Percentiles rank a stretch among this genome's conserved stretches.
Conservation (phyloP, 2,113 vertebrate genomes). For the Lipophrys pholis region DNA sequence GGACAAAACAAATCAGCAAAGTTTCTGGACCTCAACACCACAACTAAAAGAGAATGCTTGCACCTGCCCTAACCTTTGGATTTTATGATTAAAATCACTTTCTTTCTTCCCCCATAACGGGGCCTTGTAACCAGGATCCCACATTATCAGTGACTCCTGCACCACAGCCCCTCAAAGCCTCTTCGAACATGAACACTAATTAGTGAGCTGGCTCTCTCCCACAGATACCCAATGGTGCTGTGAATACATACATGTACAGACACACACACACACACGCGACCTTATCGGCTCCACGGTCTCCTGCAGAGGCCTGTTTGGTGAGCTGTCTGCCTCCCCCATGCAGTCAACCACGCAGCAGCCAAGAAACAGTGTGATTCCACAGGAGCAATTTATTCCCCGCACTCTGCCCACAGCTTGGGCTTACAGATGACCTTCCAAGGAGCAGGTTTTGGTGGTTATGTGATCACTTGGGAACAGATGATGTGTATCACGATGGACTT, state of each 20-base stretch:
- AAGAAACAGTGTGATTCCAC: conserved; percentile 44
- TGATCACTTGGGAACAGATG: conserved; percentile 70
- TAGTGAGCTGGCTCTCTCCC: conserved; percentile 54
- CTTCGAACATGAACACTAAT: conserved; percentile 28
- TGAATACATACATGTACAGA: conserved; percentile 26
- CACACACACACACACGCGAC: conserved; percentile 14
- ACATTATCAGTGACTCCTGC: no score
- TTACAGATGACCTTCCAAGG: conserved; percentile 66
- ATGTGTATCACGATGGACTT: conserved; percentile 67
- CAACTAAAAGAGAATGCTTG: no score
- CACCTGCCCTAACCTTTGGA: no score
- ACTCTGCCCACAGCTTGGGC: conserved; percentile 63
- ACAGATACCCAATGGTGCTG: conserved; percentile 42
- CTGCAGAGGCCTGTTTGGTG: conserved; percentile 31
- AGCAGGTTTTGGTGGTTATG: conserved; percentile 60
- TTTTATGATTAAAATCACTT: no score
- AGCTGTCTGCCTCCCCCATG: conserved; percentile 37
- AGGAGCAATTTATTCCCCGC: conserved; percentile 32
- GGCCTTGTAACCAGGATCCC: no score
- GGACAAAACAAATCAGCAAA: no score
- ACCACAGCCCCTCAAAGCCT: conserved; percentile 21
- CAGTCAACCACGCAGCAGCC: conserved; percentile 6
- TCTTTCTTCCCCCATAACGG: no score
- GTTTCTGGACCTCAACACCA: no score
- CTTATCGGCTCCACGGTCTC: conserved; percentile 36